Evolutionary conservation across 2,797 vertebrate species (phyloP).

Genomic region (Gadopsis marmoratus): DNA sequence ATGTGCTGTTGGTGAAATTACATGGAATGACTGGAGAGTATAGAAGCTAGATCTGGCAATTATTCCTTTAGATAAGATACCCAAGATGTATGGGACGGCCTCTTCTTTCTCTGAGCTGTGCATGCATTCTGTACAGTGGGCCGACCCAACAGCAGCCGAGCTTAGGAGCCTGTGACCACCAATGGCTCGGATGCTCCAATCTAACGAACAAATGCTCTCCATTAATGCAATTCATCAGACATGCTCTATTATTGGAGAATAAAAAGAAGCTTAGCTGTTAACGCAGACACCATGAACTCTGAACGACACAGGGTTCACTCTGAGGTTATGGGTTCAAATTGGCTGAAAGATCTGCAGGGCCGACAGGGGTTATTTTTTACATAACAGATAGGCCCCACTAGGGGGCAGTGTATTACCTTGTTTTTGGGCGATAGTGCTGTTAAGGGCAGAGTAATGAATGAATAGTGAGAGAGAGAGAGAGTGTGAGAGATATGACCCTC

Average conservation of each 20-base stretch:
- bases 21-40: not conserved
- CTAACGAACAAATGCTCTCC: conserved; percentile 44
- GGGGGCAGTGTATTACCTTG: conserved; percentile 77
- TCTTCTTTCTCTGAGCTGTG: not conserved
- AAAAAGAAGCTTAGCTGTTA: conserved; percentile 75
- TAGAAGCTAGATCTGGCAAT: not conserved
- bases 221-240: conserved; percentile 34
- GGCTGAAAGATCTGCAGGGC: conserved; percentile 54
- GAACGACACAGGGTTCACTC: conserved; percentile 73
- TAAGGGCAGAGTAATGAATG: conserved; percentile 64
- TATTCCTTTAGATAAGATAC: not conserved
- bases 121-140: not conserved
- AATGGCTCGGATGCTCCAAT: conserved; percentile 27
- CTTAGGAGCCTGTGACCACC: not conserved
- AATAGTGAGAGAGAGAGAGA: conserved; percentile 57
- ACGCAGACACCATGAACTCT: conserved; percentile 77
- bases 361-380: conserved; percentile 10
- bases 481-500: conserved; percentile 81
- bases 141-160: not conserved
- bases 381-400: conserved; percentile 44
- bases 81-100: not conserved
- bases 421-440: conserved; percentile 28
- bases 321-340: conserved; percentile 74
- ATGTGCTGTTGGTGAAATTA: not conserved
- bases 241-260: conserved; percentile 64